Conservation (phyloP, 2,888 invertebrate genomes). For the Platycnemis pennipes region DNA sequence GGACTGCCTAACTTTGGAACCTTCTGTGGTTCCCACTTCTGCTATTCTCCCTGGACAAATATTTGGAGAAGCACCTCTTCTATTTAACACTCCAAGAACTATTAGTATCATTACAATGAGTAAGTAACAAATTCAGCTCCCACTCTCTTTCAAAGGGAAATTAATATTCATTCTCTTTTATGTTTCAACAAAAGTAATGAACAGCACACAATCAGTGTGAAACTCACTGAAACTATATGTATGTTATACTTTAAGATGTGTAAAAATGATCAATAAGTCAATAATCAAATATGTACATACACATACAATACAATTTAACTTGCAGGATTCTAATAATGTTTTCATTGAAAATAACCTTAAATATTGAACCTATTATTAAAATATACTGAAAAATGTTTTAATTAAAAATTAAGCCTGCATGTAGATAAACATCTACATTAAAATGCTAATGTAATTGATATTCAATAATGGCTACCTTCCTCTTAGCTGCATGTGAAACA, state of each 20-base stretch:
- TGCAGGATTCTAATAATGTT: no score
- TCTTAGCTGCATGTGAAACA: conserved; percentile 83
- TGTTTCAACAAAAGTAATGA: not conserved
- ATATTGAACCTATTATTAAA: no score
- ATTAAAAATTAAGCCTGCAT: no score
- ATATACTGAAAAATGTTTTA: no score
- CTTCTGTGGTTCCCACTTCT: conserved; percentile 76
- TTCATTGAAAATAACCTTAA: no score
- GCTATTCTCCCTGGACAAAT: conserved; percentile 82
- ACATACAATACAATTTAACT: no score
- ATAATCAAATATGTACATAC: no score
- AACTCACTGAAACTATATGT: not conserved
- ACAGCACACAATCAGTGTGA: not conserved
- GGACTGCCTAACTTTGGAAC: not conserved
- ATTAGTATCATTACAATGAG: conserved; percentile 83
- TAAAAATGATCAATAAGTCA: no score
- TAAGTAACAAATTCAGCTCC: conserved; percentile 76
- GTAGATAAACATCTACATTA: no score
- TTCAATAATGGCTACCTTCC: conserved; percentile 20
- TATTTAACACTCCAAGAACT: conserved; percentile 83
- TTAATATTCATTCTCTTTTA: not conserved
- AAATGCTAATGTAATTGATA: conserved; percentile 78
- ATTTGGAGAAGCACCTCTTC: conserved; percentile 85
- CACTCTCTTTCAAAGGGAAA: conserved; percentile 74
- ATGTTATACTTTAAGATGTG: not conserved